Conservation (phyloP, 2,113 vertebrate genomes). For the Gobiocypris rarus region DNA sequence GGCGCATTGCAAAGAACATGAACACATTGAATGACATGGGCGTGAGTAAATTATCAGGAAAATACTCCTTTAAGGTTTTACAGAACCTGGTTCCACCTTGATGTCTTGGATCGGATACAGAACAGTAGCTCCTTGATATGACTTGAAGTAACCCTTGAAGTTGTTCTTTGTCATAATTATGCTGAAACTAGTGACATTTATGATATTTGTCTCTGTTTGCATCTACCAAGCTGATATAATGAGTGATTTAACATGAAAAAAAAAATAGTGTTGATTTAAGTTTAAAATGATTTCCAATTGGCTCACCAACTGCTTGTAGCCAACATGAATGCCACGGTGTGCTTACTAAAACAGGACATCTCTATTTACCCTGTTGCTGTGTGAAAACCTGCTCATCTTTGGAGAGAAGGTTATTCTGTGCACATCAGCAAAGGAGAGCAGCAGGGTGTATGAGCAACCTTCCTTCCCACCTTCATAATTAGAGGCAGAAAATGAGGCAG, state of each 20-base stretch:
- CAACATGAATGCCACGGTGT: background rate
- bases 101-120: background rate
- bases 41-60: no score
- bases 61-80: background rate
- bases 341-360: conserved; percentile 4
- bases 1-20: no score
- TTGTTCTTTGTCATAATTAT: background rate
- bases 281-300: background rate
- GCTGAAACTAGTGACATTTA: background rate
- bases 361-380: conserved; percentile 27
- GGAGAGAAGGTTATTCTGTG: conserved; percentile 23
- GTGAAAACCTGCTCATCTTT: conserved; percentile 11
- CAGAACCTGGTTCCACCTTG: background rate
- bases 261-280: background rate
- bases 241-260: conserved; percentile 2
- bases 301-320: background rate
- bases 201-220: background rate
- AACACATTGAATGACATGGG: no score
- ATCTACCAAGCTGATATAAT: background rate
- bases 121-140: background rate
- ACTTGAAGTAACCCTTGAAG: background rate
- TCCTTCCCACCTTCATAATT: conserved; percentile 31
- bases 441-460: conserved; percentile 24
- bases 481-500: conserved; percentile 33
- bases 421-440: conserved; percentile 22